Evolutionary conservation across 2,888 invertebrate genomes (phyloP).

Genomic region (Hirudinaria manillensis): DNA sequence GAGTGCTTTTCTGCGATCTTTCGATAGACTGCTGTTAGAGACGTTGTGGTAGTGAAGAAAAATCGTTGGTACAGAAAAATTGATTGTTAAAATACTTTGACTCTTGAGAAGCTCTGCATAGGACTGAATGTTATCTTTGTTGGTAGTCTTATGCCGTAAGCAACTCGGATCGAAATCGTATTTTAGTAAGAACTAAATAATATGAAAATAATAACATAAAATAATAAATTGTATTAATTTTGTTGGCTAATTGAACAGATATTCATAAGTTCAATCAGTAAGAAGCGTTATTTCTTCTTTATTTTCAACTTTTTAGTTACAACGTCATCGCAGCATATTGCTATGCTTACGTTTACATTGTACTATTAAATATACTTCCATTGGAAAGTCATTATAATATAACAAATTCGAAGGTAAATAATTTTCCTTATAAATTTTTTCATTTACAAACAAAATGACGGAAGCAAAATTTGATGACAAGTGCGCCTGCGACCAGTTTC

Average conservation of each 20-base stretch:
- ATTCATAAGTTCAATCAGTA: slow-evolving; percentile 10
- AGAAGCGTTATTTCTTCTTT: slow-evolving; percentile 29
- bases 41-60: background rate
- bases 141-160: background rate
- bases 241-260: slow-evolving; percentile 23
- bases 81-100: background rate
- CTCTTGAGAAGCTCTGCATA: background rate
- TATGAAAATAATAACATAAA: slow-evolving; percentile 13
- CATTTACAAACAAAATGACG: no score
- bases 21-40: background rate
- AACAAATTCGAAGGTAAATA: no score
- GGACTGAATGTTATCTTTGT: background rate
- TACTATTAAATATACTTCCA: background rate
- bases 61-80: background rate
- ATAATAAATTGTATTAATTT: slow-evolving; percentile 16
- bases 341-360: slow-evolving; percentile 23
- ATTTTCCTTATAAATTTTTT: no score
- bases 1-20: background rate
- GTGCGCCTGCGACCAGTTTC: no score
- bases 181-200: background rate
- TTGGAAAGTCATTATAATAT: background rate
- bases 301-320: slow-evolving; percentile 30
- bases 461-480: no score
- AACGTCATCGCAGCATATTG: slow-evolving; percentile 21
- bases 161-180: background rate